Evolutionary conservation across 1,140 invertebrate genomes (phyloP), one percentile per base, ranked within the genome.

Genomic region (Lepidurus couesii): DNA sequence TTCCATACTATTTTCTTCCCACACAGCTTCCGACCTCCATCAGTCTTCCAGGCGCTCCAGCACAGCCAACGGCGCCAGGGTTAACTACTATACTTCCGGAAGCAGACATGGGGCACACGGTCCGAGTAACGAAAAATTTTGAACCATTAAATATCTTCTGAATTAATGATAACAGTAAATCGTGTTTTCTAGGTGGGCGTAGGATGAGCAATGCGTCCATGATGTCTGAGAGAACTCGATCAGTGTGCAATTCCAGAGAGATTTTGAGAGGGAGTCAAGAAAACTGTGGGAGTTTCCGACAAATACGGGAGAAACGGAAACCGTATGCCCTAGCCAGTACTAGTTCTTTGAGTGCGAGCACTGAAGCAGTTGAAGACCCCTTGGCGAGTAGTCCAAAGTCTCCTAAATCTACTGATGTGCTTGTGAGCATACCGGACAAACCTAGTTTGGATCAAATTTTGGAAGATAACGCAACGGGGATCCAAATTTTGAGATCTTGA

Each of bases 11-110:
- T 65, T n/a, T 65, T 65, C 7, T 65, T 65, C 53, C 4, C 53
- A 21, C 5, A 65, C 53, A 65, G 53, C 53, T 16, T 65, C 53
- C 53, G 53, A 65, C 53, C 53, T 65, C 53, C 53, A 65, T 13
- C 53, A 65, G 53, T 65, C 53, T 65, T 65, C 53, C 53, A 65
- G 53, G 13, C 53, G 53, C 53, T 65, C 53, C 13, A 65, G 53
- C 53, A 21, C 53, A 65, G 53, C 53, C 53, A 65, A 65, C 53
- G 53, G 53, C 16, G 53, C 53, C 10, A 13, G 53, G 21, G 53
- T n/a, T 7, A 65, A 16, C 21, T 65, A 65, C 13, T 65, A 65
- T 21, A 65, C 53, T 13, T 65, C 53, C 53, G 53, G 53, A 65
- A 65, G 53, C 21, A 65, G 53, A 65, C 53, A 65, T 16, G 53